These are phyloP conservation scores for Julus scandinavius DNA, from an alignment of 2,888 invertebrate species.

Conservation along the genomic window DNA sequence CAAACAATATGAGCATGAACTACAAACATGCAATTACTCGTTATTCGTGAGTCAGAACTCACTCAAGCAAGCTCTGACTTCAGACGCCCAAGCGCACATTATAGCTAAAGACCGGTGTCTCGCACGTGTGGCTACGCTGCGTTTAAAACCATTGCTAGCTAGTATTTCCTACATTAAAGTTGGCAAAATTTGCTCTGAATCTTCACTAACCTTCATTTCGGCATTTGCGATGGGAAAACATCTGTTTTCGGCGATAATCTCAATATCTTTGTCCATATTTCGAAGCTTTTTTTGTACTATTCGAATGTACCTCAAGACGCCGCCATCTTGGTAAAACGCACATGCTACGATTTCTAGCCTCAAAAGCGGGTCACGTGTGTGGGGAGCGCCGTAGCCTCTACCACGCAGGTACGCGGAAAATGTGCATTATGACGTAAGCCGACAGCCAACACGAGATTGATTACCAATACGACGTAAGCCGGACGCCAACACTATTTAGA, in stretches of 20 bases:
- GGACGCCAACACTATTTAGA: no score
- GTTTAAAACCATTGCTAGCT: no score
- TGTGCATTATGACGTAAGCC: no score
- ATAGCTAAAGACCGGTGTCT: neutral
- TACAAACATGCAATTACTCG: neutral
- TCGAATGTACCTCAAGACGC: neutral
- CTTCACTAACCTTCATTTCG: neutral
- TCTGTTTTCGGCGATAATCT: no score
- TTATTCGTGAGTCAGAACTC: no score
- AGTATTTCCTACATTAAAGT: neutral
- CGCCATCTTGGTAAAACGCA: slow-evolving; percentile 38
- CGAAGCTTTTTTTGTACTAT: neutral
- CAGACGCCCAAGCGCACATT: neutral
- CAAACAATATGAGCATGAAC: neutral
- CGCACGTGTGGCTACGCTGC: neutral
- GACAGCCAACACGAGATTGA: no score
- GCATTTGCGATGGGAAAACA: neutral
- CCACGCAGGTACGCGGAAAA: no score
- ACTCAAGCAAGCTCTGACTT: no score
- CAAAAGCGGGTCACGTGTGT: neutral
- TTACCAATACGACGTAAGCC: no score
- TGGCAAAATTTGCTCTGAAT: neutral
- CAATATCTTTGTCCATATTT: neutral
- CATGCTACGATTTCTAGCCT: slow-evolving; percentile 22
- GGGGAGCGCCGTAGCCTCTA: no score